These are phyloP conservation scores for Suricata suricatta DNA, from an alignment of 2,113 vertebrate species.

Conservation along the genomic window DNA sequence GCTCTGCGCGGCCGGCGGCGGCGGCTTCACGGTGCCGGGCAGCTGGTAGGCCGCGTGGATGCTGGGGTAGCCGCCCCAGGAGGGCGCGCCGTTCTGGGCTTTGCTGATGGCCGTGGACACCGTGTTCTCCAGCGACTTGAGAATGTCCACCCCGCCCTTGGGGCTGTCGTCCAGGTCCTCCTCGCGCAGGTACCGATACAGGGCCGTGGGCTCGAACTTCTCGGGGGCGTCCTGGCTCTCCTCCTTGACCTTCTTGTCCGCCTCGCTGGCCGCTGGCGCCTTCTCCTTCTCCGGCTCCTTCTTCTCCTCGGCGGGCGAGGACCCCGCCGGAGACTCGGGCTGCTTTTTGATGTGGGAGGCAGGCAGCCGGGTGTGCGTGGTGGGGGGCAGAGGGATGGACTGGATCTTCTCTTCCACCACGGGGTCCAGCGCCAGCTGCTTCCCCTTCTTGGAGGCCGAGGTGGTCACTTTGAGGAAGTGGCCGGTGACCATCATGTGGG, in stretches of 20 bases:
- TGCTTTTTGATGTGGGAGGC: conserved; percentile 90
- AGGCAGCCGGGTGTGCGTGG: conserved; percentile 92
- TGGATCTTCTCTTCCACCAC: conserved; percentile 97
- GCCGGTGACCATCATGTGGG: conserved; percentile 99
- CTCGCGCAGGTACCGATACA: conserved; percentile 96
- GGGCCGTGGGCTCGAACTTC: conserved; percentile 88
- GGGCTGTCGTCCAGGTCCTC: conserved; percentile 97
- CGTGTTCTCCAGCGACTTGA: conserved; percentile 98
- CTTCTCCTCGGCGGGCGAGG: conserved; percentile 87
- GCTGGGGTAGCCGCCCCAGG: conserved; percentile 98
- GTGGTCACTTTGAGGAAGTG: conserved; percentile 99
- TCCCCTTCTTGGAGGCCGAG: conserved; percentile 98
- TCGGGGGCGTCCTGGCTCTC: conserved; percentile 91
- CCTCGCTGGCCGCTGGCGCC: conserved; percentile 69
- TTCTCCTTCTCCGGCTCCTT: conserved; percentile 88
- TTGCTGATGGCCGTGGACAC: conserved; percentile 99
- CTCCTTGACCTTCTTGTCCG: conserved; percentile 94
- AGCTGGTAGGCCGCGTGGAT: conserved; percentile 99
- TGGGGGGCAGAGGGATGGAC: conserved; percentile 97
- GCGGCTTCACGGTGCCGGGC: conserved; percentile 91
- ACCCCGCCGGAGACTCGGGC: conserved; percentile 88
- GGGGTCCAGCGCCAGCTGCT: conserved; percentile 96
- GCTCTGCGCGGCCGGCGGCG: conserved; percentile 90
- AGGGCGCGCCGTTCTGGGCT: conserved; percentile 97
- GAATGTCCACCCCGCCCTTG: conserved; percentile 95